Evolutionary conservation across 2,113 vertebrate genomes (phyloP).

Genomic region (Sander lucioperca): DNA sequence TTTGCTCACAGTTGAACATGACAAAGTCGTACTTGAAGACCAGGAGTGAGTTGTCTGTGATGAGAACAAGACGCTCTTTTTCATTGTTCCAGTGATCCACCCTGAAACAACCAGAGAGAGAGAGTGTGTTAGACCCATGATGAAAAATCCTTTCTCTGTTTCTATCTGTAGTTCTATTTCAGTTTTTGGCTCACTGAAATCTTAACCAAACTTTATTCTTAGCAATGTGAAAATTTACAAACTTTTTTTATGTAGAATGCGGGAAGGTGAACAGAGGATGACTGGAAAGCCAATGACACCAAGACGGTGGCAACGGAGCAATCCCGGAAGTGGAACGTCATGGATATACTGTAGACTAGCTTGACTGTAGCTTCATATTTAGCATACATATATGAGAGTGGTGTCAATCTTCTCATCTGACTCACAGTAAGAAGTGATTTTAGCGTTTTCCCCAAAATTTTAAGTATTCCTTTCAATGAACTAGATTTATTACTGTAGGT

Average conservation of each 20-base stretch:
- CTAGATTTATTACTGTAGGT: too few relatives aligned
- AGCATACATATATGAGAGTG: neutral
- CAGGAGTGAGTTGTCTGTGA: constrained; percentile 83
- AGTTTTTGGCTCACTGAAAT: too few relatives aligned
- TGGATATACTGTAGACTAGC: neutral
- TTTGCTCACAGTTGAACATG: constrained; percentile 84
- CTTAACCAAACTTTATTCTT: too few relatives aligned
- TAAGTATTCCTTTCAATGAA: neutral
- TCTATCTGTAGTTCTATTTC: too few relatives aligned
- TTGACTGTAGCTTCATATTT: neutral
- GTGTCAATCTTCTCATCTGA: too few relatives aligned
- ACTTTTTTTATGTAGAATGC: too few relatives aligned
- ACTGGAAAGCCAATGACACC: too few relatives aligned
- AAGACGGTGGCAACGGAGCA: too few relatives aligned
- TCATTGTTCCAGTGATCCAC: constrained; percentile 92
- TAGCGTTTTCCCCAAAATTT: too few relatives aligned
- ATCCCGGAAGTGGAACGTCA: too few relatives aligned
- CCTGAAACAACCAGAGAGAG: constrained; percentile 64
- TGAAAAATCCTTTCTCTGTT: neutral
- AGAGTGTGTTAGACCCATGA: neutral
- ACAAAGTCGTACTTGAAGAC: constrained; percentile 90
- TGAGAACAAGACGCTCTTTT: constrained; percentile 83
- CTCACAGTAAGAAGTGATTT: neutral
- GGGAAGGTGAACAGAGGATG: too few relatives aligned
- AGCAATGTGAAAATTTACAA: too few relatives aligned